These are phyloP conservation scores for Mythimna lalbum DNA, from an alignment of 2,888 invertebrate genomes.

Conservation along the genomic window DNA sequence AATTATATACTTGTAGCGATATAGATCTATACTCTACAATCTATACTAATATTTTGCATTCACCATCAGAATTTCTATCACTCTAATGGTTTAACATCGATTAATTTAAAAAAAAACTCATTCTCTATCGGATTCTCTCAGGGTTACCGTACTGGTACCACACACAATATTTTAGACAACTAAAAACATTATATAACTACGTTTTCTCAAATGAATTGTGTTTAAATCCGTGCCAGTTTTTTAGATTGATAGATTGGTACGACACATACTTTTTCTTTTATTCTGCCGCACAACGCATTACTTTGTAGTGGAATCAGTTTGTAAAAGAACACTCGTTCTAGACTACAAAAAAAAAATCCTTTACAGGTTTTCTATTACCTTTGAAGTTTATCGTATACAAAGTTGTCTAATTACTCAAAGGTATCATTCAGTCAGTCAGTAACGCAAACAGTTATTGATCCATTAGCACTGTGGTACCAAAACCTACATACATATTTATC, in stretches of 20 bases:
- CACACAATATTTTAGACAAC: background rate
- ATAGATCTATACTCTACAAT: too few relatives aligned
- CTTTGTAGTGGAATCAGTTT: conserved; percentile 6
- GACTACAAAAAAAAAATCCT: background rate
- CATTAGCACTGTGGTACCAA: background rate
- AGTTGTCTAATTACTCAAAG: too few relatives aligned
- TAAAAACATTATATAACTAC: background rate
- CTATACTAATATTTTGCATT: too few relatives aligned
- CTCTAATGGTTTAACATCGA: background rate
- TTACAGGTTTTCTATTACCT: background rate
- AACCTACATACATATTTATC: background rate
- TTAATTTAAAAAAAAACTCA: background rate
- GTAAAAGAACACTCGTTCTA: background rate
- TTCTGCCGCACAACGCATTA: conserved; percentile 6
- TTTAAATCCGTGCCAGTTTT: background rate
- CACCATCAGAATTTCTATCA: too few relatives aligned
- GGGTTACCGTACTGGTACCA: background rate
- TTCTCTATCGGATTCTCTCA: background rate
- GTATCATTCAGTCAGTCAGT: background rate
- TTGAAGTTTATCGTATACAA: background rate
- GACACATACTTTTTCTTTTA: conserved; percentile 4
- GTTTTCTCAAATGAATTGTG: conserved; percentile 5
- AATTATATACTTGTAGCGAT: too few relatives aligned
- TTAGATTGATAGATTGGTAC: conserved; percentile 12
- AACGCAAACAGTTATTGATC: background rate